Evolutionary conservation across 2,113 vertebrate species (phyloP).

Genomic region (Sylvicapra grimmia): DNA sequence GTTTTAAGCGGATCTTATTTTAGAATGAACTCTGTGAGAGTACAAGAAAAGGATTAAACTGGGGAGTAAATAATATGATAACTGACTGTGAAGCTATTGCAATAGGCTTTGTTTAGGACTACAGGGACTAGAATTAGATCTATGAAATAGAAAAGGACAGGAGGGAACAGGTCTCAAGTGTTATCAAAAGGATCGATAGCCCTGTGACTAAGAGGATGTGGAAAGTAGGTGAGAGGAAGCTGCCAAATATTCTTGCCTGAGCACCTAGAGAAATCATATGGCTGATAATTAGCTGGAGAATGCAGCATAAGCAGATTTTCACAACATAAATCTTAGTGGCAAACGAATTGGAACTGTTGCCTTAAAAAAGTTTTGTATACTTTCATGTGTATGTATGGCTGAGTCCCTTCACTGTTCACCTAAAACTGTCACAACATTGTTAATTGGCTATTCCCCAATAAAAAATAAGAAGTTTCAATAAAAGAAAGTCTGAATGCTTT

Average conservation of each 20-base stretch:
- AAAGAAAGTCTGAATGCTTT: neutral
- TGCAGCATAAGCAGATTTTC: neutral
- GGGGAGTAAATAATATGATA: neutral
- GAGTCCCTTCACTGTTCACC: neutral
- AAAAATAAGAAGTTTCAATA: neutral
- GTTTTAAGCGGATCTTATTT: neutral
- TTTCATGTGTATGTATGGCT: neutral
- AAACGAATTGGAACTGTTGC: neutral
- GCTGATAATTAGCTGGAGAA: neutral
- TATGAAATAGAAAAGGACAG: neutral
- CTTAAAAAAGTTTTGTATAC: neutral
- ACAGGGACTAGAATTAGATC: neutral
- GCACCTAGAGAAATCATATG: neutral
- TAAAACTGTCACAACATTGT: neutral
- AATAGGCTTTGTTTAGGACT: neutral
- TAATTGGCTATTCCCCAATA: neutral
- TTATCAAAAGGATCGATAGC: neutral
- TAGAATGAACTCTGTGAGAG: neutral
- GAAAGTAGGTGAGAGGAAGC: neutral
- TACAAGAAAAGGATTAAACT: neutral
- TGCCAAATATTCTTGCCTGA: neutral
- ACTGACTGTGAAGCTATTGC: neutral
- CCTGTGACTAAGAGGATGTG: neutral
- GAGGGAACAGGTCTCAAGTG: neutral
- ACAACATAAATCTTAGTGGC: neutral